These are phyloP conservation scores for Peromyscus leucopus DNA, from an alignment of 2,113 vertebrate genomes.

Conservation along the genomic window DNA sequence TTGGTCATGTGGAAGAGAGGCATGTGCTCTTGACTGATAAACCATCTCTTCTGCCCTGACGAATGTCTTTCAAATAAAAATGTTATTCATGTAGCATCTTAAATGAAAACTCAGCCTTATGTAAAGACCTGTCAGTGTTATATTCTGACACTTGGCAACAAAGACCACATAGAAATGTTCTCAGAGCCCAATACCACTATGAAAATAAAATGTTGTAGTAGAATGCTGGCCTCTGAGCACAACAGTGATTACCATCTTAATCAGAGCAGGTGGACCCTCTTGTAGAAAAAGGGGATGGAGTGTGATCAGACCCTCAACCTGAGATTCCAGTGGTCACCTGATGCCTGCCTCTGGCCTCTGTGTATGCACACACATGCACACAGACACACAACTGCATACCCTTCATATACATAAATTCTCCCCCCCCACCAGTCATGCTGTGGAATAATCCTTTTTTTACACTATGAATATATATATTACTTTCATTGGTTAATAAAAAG, in stretches of 20 bases:
- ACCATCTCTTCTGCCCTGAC: neutral
- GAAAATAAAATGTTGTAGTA: neutral
- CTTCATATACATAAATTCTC: neutral
- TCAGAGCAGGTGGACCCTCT: neutral
- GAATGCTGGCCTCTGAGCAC: neutral
- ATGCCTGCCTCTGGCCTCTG: neutral
- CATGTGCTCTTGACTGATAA: neutral
- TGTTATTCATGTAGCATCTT: slow-evolving; percentile 15
- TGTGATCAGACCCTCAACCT: neutral
- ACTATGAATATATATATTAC: no score
- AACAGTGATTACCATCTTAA: neutral
- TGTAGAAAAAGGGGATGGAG: no score
- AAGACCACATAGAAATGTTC: slow-evolving; percentile 38
- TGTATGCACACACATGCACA: neutral
- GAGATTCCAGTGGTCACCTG: neutral
- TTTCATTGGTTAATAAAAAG: no score
- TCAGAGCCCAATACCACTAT: slow-evolving; percentile 63
- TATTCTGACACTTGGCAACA: slow-evolving; percentile 27
- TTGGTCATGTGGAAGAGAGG: neutral
- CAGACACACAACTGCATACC: no score
- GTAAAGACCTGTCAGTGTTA: neutral
- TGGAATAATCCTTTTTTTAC: no score
- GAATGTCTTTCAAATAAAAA: neutral
- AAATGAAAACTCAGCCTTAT: slow-evolving; percentile 43
- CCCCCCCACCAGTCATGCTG: no score